phyloP scores from a whole-genome alignment of 2,113 vertebrate species.

The Scopus umbretta region DNA sequence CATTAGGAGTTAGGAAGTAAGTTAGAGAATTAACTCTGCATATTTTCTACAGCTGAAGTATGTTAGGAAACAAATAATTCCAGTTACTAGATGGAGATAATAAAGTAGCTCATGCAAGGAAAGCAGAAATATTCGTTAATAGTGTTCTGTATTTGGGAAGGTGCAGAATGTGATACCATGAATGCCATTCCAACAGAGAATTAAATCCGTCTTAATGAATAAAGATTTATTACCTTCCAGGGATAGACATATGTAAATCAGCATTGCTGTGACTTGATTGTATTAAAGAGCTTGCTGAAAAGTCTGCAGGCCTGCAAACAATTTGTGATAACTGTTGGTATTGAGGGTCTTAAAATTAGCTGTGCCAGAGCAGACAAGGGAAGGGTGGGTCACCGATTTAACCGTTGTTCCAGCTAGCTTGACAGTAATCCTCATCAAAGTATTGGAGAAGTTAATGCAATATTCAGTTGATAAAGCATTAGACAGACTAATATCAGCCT shows the following conservation, averaged over 20 bases:
- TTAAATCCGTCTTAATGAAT: background rate
- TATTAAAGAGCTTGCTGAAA: background rate
- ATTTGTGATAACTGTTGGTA: background rate
- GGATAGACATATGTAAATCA: background rate
- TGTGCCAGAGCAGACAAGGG: background rate
- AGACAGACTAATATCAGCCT: background rate
- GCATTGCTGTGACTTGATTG: background rate
- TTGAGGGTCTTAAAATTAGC: background rate
- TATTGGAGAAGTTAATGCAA: background rate
- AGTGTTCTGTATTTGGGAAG: background rate
- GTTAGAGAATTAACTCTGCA: background rate
- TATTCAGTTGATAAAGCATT: background rate
- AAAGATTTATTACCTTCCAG: background rate
- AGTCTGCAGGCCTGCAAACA: background rate
- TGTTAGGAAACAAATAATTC: background rate
- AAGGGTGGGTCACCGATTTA: background rate
- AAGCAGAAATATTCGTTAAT: background rate
- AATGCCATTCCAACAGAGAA: background rate
- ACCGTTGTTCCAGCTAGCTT: background rate
- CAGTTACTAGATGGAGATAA: background rate
- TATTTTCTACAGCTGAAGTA: background rate
- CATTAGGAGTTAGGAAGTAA: background rate
- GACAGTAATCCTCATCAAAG: background rate
- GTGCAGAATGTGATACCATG: background rate
- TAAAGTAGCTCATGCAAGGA: background rate